Percentiles rank a stretch among this genome's conserved stretches.
These are phyloP conservation scores for Pao palembangensis DNA, from an alignment of 2,113 vertebrate species.

Conservation along the genomic window DNA sequence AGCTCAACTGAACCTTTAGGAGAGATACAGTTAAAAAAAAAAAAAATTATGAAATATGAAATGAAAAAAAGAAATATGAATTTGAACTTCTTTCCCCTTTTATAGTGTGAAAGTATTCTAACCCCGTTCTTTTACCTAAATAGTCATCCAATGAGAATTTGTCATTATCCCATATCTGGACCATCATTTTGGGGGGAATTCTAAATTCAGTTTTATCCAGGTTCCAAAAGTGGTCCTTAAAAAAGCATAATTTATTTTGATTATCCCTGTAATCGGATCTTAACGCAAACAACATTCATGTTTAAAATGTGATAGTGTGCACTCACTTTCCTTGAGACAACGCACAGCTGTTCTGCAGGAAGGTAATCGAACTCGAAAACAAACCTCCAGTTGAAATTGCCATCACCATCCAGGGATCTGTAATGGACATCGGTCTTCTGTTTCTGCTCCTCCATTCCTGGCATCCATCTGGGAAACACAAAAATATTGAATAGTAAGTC, in stretches of 20 bases:
- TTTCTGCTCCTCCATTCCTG: constrained; percentile 93
- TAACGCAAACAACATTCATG: background rate
- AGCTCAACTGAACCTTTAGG: constrained; percentile 77
- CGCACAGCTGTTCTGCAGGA: constrained; percentile 90
- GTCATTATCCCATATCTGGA: constrained; percentile 99
- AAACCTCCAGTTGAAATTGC: constrained; percentile 99
- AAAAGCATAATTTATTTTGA: background rate
- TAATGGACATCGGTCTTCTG: constrained; percentile 99
- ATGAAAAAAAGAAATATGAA: background rate
- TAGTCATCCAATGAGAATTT: constrained; percentile 98
- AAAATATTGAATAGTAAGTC: too few species aligned
- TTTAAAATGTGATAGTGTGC: background rate
- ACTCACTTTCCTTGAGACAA: constrained; percentile 88
- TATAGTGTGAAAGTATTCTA: background rate
- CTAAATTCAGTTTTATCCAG: constrained; percentile 94
- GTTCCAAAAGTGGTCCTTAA: constrained; percentile 96
- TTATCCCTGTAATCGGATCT: background rate
- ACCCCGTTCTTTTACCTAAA: constrained; percentile 77
- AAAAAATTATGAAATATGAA: too few species aligned
- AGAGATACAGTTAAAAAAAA: constrained; percentile 11
- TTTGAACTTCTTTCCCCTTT: background rate
- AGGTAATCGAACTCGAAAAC: constrained; percentile 94
- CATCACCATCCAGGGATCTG: constrained; percentile 93
- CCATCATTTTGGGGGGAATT: constrained; percentile 86
- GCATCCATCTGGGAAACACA: constrained; percentile 86